These are phyloP conservation scores for Drosophila arawakana DNA, from an alignment of 1,140 invertebrate species.

Conservation along the genomic window DNA sequence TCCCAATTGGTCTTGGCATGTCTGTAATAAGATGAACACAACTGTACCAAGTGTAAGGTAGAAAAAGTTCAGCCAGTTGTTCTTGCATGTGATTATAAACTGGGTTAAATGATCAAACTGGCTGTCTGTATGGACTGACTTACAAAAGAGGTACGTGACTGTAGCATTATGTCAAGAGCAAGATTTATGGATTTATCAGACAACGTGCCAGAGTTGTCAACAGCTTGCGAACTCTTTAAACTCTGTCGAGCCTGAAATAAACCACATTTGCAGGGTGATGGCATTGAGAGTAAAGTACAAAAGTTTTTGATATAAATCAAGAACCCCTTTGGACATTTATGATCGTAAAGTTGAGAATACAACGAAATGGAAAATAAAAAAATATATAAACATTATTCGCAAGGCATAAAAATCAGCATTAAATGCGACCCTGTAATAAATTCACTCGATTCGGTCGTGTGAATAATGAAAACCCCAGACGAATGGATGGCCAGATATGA, in stretches of 20 bases:
- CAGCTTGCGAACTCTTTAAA: conserved; percentile 11
- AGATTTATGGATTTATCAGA: conserved; percentile 6
- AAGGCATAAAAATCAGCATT: conserved; percentile 62
- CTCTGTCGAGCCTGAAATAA: conserved; percentile 1
- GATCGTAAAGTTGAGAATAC: conserved; percentile 78
- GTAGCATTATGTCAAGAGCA: not conserved
- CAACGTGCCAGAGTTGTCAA: conserved; percentile 8
- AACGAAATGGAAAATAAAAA: conserved; percentile 3
- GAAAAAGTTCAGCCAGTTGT: too few species aligned
- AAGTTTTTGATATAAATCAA: conserved; percentile 79
- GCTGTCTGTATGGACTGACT: not conserved
- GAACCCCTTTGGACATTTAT: conserved; percentile 78
- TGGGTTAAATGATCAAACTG: not conserved
- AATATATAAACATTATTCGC: conserved; percentile 44
- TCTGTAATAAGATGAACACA: too few species aligned
- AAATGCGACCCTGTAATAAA: conserved; percentile 60
- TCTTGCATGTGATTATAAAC: too few species aligned
- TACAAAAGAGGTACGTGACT: not conserved
- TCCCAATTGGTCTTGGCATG: too few species aligned
- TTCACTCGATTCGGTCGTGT: conserved; percentile 46
- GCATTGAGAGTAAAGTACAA: conserved; percentile 45
- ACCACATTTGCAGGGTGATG: not conserved
- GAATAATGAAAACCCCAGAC: conserved; percentile 54
- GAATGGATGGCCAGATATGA: conserved; percentile 43
- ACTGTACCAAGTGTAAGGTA: too few species aligned